These are phyloP conservation scores for Hydrophis major DNA, from an alignment of 2,797 vertebrate species.

Conservation along the genomic window DNA sequence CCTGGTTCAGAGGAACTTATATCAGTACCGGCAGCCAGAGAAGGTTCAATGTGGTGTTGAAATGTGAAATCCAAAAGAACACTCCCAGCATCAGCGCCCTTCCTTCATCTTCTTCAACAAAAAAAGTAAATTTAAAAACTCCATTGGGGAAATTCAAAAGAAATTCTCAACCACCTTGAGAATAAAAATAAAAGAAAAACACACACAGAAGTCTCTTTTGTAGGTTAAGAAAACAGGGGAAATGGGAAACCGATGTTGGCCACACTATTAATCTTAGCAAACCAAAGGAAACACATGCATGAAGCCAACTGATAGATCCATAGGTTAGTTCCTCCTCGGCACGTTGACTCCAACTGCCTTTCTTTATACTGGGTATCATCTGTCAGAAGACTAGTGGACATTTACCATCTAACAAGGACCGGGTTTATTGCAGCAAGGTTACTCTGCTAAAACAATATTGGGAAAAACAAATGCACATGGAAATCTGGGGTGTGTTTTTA, in stretches of 20 bases:
- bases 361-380: slow-evolving; percentile 54
- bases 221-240: background rate
- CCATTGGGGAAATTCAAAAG: background rate
- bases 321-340: background rate
- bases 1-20: background rate
- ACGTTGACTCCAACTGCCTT: slow-evolving; percentile 43
- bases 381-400: slow-evolving; percentile 46
- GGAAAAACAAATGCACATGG: slow-evolving; percentile 64
- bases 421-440: slow-evolving; percentile 62
- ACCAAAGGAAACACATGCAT: background rate
- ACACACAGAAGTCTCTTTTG: background rate
- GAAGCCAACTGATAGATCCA: background rate
- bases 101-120: background rate
- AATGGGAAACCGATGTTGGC: background rate
- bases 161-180: background rate
- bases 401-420: slow-evolving; percentile 53
- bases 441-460: slow-evolving; percentile 69
- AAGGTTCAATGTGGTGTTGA: background rate
- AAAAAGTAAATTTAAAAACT: background rate
- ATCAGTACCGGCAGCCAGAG: background rate
- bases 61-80: background rate
- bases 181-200: background rate
- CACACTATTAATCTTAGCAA: background rate
- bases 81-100: background rate
- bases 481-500: slow-evolving; percentile 67